Evolutionary conservation across 2,113 vertebrate species (phyloP).

Genomic region (Eudorcas thomsonii): DNA sequence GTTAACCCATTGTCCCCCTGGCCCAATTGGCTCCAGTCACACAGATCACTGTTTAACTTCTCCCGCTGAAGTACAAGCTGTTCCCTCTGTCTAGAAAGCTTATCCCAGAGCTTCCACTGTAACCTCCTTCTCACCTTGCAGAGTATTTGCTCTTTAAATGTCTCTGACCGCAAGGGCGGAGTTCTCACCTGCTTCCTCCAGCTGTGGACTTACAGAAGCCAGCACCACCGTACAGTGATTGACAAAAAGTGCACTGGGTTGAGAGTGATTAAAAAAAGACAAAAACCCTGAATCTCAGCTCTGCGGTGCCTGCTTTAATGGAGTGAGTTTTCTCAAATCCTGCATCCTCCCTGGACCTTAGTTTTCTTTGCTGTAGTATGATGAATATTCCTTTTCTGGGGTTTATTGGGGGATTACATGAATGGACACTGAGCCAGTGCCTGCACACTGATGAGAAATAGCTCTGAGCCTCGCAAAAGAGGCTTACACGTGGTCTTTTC

Average conservation of each 20-base stretch:
- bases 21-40: no score
- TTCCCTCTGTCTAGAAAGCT: neutral
- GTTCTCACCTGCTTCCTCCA: neutral
- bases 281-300: no score
- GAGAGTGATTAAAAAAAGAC: neutral
- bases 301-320: neutral
- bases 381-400: neutral
- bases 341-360: neutral
- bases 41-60: neutral
- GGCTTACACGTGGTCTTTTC: no score
- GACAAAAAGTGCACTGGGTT: no score
- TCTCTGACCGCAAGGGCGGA: neutral
- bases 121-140: neutral
- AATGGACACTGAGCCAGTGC: neutral
- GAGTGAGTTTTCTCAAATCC: neutral
- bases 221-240: fast-evolving
- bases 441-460: neutral
- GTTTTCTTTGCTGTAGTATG: neutral
- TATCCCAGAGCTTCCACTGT: neutral
- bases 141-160: neutral
- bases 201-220: neutral
- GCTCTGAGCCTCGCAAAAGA: neutral
- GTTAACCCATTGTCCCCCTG: no score
- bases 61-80: neutral
- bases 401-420: no score